These are phyloP conservation scores for Falco rusticolus DNA, from an alignment of 2,797 vertebrate genomes.

Conservation along the genomic window DNA sequence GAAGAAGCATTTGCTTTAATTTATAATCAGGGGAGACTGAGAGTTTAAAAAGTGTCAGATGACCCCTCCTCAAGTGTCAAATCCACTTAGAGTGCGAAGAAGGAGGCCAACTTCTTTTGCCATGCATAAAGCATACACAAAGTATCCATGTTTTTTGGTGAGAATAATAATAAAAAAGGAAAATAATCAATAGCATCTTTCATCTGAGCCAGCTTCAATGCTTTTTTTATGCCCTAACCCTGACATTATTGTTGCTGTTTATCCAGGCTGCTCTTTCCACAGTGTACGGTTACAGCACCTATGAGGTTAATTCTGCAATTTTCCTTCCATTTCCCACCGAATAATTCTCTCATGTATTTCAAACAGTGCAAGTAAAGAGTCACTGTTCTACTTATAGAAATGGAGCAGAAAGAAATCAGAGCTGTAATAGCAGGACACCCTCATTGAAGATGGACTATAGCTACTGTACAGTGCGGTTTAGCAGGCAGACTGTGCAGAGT, in stretches of 20 bases:
- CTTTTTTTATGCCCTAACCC: not conserved
- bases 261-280: not conserved
- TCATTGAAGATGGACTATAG: not conserved
- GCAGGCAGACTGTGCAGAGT: not conserved
- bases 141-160: not conserved
- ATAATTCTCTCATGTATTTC: not conserved
- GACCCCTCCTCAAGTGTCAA: not conserved
- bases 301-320: conserved; percentile 2
- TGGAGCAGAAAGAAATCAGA: not conserved
- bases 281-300: not conserved
- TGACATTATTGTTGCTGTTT: not conserved
- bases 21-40: not conserved
- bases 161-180: not conserved
- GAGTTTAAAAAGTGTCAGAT: not conserved
- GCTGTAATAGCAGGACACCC: not conserved
- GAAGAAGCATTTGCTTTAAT: not conserved
- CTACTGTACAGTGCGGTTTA: not conserved
- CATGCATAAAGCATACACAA: not conserved
- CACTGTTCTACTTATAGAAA: not conserved
- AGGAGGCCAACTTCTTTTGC: not conserved
- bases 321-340: not conserved
- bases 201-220: not conserved
- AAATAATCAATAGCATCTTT: not conserved
- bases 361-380: not conserved
- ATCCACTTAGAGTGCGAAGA: not conserved